These are phyloP conservation scores for Corydoras sp. DNA, from an alignment of 2,113 vertebrate species.

Conservation along the genomic window DNA sequence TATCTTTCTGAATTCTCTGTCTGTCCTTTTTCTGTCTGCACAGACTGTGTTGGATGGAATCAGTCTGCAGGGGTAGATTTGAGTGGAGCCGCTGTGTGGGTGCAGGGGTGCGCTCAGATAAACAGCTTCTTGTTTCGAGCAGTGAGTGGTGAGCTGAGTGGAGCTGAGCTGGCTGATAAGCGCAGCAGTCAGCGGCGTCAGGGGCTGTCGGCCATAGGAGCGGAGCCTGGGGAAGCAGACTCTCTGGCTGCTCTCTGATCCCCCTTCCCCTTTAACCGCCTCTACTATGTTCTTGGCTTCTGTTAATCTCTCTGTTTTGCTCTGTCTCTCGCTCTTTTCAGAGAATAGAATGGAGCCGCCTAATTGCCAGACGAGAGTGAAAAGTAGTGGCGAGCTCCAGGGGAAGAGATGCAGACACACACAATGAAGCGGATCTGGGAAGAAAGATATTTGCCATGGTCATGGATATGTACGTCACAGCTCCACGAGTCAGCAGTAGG, in stretches of 20 bases:
- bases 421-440: conserved; percentile 14
- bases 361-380: conserved; percentile 51
- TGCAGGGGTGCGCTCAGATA: conserved; percentile 76
- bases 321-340: conserved; percentile 52
- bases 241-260: conserved; percentile 69
- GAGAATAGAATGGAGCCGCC: conserved; percentile 58
- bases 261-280: conserved; percentile 37
- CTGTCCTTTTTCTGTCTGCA: conserved; percentile 25
- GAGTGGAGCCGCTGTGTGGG: conserved; percentile 76
- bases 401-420: conserved; percentile 35
- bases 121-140: conserved; percentile 80
- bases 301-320: conserved; percentile 65
- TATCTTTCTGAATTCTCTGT: conserved; percentile 32
- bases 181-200: conserved; percentile 56
- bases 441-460: background rate
- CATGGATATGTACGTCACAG: background rate
- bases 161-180: conserved; percentile 81
- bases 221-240: conserved; percentile 79
- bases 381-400: conserved; percentile 53
- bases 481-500: background rate
- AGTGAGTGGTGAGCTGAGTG: conserved; percentile 38
- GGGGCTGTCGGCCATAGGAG: conserved; percentile 71
- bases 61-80: conserved; percentile 71
- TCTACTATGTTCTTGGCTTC: conserved; percentile 61
- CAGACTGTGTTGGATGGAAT: conserved; percentile 67